Percentiles rank a stretch among this genome's conserved stretches.
These are phyloP conservation scores for Tenthredo amoena DNA, from an alignment of 2,888 invertebrate species.

Conservation along the genomic window DNA sequence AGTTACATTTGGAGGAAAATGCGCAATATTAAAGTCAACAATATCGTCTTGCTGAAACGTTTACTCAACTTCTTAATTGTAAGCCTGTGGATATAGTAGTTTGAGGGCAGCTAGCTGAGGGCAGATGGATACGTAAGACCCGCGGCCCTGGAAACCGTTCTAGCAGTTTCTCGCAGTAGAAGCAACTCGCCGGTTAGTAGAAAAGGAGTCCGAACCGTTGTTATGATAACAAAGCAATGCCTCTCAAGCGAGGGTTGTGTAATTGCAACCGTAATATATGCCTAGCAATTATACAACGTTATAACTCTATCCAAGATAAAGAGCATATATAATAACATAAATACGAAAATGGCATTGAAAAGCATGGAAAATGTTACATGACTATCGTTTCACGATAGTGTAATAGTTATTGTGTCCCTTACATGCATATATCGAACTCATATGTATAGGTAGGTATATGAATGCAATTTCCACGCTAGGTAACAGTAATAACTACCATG, in stretches of 20 bases:
- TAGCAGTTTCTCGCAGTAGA: not conserved
- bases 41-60: not conserved
- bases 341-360: not conserved
- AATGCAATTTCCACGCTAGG: not conserved
- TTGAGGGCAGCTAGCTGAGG: not conserved
- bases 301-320: not conserved
- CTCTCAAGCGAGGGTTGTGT: not conserved
- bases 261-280: not conserved
- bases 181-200: not conserved
- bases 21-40: not conserved
- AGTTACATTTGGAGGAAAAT: not conserved
- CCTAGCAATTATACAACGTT: not conserved
- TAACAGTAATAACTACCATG: not conserved
- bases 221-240: not conserved
- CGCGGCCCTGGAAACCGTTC: not conserved
- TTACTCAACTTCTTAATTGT: not conserved
- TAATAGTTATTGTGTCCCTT: not conserved
- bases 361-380: not conserved
- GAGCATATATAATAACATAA: not conserved
- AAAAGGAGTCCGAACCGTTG: not conserved
- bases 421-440: not conserved
- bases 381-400: not conserved
- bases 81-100: not conserved
- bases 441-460: too few relatives aligned
- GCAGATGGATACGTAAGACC: not conserved